Base-by-base conservation (phyloP, 2,797 vertebrate species). In the Macrochelys suwanniensis region DNA sequence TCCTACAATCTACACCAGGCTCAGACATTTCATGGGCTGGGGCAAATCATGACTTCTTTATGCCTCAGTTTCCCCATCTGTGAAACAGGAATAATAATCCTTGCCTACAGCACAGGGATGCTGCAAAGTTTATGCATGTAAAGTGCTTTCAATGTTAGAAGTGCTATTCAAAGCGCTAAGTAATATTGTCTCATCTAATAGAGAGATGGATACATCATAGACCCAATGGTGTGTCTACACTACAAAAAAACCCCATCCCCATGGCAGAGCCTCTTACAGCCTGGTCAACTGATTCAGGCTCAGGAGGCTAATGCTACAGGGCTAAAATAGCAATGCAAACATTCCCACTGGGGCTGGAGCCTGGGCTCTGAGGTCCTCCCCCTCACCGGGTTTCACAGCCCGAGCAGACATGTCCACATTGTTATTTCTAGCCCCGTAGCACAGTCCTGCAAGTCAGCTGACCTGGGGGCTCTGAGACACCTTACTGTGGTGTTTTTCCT, bases 81-180 rank as follows among this genome's bases (percentile, higher is more conserved):
- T 11, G 82, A 76, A 77, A 77, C 4, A 77, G 74, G 74, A 16
- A 47, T 15, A 94, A 47, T 15, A 94, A 65, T 54, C 80, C 85
- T 94, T 95, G 77, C 49, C 77, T 94, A 92, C 89, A 85, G 85
- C 79, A 77, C 85, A 96, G 77, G 42, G 81, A 89, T 0, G 13
- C 6, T 37, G 74, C 49, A 11, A 33, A 94, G 57, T 42, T 83
- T 47, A 65, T 85, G 49, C 53, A 49, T 56, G 90, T n/a, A 12
- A 47, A 49, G 49, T 0, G 5, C 80, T 88, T 50, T 84, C 88
- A 79, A 2, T 45, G 6, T 0, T 31, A 42, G 21, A 89, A 80
- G 2, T 80, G 81, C 80, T 91, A 74, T 78, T 74, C 82, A 54
- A 88, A 45, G 42, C 13, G 6, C 12, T 26, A 76, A 71, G n/a